Conservation (phyloP, 2,113 vertebrate genomes). For the Acrocephalus kingi region DNA sequence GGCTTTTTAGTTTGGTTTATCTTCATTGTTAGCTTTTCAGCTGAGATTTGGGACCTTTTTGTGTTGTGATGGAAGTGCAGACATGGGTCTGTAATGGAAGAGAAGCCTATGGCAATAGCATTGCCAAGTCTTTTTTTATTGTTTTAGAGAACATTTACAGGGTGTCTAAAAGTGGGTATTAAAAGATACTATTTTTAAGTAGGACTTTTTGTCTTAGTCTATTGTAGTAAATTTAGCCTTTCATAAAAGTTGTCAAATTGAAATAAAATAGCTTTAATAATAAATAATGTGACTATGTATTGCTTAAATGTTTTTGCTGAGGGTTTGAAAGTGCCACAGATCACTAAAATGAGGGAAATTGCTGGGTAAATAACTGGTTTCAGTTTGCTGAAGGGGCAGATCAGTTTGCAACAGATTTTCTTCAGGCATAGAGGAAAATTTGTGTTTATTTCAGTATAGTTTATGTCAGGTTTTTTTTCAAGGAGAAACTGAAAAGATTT, state of each 20-base stretch:
- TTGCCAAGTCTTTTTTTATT: background rate
- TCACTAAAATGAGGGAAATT: background rate
- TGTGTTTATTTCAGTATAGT: background rate
- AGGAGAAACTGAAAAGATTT: background rate
- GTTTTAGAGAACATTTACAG: background rate
- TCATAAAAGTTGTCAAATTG: background rate
- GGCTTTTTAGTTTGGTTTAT: background rate
- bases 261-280: background rate
- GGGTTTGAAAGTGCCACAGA: background rate
- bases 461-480: background rate
- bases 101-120: background rate
- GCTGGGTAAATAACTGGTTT: background rate
- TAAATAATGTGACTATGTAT: background rate
- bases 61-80: background rate
- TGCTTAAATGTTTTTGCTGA: background rate
- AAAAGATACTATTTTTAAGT: background rate
- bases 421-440: background rate
- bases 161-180: background rate
- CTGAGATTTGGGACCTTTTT: background rate
- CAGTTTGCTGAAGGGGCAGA: background rate
- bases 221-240: background rate
- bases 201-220: background rate
- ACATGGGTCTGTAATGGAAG: background rate
- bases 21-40: background rate
- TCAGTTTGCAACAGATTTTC: background rate